phyloP scores from a whole-genome alignment of 2,888 invertebrate species.

The Sarcophaga carnaria region DNA sequence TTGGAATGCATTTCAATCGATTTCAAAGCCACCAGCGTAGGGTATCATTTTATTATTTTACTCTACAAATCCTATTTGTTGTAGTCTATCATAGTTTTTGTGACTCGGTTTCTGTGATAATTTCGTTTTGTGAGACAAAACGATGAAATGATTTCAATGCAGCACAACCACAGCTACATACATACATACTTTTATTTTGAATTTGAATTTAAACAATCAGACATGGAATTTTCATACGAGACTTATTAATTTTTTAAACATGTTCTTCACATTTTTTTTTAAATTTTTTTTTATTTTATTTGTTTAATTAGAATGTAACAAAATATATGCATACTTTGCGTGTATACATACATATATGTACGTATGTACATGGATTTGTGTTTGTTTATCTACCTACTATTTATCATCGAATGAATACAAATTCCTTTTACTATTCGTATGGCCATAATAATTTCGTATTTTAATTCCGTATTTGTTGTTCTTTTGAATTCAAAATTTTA shows the following conservation, averaged over 20 bases:
- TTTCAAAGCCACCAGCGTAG: too few species aligned
- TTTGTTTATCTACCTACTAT: neutral
- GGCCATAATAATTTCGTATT: slow-evolving; percentile 8
- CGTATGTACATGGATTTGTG: neutral
- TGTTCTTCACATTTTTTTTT: slow-evolving; percentile 23
- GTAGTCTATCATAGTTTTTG: neutral
- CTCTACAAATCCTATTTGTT: too few species aligned
- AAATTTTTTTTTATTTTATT: neutral
- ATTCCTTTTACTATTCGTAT: slow-evolving; percentile 1
- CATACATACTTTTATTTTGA: neutral
- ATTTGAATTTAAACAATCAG: neutral
- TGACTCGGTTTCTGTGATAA: neutral
- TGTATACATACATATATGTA: neutral
- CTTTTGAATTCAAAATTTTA: slow-evolving; percentile 20
- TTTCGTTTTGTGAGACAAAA: neutral
- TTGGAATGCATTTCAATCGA: too few species aligned
- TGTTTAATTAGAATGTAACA: slow-evolving; percentile 8
- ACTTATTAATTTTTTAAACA: slow-evolving; percentile 56
- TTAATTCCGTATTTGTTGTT: slow-evolving; percentile 30
- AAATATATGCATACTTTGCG: neutral
- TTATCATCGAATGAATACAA: neutral
- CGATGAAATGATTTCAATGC: too few species aligned
- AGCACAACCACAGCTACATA: too few species aligned
- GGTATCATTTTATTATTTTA: too few species aligned
- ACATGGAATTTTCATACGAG: slow-evolving; percentile 31